Conservation (phyloP, 2,888 invertebrate genomes). For the Drosophila affinis region DNA sequence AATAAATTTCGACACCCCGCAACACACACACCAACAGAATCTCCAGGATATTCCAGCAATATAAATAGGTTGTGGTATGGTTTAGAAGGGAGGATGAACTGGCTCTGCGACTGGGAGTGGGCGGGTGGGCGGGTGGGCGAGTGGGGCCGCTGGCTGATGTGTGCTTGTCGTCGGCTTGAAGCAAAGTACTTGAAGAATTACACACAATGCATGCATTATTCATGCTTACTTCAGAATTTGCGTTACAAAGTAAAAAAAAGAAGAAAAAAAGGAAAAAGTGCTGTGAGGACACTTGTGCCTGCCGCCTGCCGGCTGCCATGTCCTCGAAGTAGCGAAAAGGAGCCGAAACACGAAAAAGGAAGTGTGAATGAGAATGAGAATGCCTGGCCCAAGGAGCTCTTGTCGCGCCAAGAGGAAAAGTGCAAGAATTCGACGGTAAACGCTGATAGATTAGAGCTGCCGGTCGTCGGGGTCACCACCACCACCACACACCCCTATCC, state of each 20-base stretch:
- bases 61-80: slow-evolving; percentile 65
- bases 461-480: slow-evolving; percentile 16
- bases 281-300: slow-evolving; percentile 74
- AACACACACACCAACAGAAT: slow-evolving; percentile 9
- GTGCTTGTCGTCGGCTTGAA: slow-evolving; percentile 70
- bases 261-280: slow-evolving; percentile 66
- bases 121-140: not conserved
- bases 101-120: not conserved
- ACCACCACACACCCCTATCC: not conserved
- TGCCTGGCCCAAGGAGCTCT: slow-evolving; percentile 44
- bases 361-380: slow-evolving; percentile 60
- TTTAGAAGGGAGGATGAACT: slow-evolving; percentile 3
- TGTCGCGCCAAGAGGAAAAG: slow-evolving; percentile 32
- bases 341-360: slow-evolving; percentile 55
- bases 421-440: slow-evolving; percentile 48
- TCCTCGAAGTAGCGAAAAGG: slow-evolving; percentile 24
- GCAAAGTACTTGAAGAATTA: slow-evolving; percentile 77
- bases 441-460: slow-evolving; percentile 72
- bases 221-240: slow-evolving; percentile 78
- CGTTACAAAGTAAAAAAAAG: slow-evolving; percentile 67
- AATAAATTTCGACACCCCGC: slow-evolving; percentile 66
- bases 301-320: slow-evolving; percentile 30
- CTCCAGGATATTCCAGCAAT: slow-evolving; percentile 39
- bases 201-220: slow-evolving; percentile 77
- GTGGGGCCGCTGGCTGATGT: slow-evolving; percentile 52